These are phyloP conservation scores for Pogonophryne albipinna DNA, from an alignment of 2,797 vertebrate species.

Conservation along the genomic window DNA sequence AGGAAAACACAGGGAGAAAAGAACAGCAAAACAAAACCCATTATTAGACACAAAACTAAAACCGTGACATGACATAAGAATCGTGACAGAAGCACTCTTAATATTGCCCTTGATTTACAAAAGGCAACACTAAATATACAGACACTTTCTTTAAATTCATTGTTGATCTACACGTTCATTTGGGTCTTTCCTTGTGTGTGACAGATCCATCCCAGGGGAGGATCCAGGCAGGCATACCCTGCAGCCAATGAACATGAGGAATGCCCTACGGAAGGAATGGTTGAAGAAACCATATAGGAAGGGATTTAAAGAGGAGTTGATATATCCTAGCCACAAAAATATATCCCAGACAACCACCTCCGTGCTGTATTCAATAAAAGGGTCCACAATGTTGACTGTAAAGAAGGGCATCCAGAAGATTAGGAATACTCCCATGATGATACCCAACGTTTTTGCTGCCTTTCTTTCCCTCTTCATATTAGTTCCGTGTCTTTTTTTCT, in stretches of 20 bases:
- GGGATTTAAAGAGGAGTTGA: conserved; percentile 89
- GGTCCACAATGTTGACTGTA: conserved; percentile 86
- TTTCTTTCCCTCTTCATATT: conserved; percentile 84
- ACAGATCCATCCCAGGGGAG: conserved; percentile 82
- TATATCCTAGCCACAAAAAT: conserved; percentile 87
- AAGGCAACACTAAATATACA: not conserved
- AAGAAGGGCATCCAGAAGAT: conserved; percentile 89
- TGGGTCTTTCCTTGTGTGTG: conserved; percentile 78
- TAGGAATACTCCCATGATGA: conserved; percentile 88
- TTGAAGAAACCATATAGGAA: conserved; percentile 87
- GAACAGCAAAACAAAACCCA: too few relatives aligned
- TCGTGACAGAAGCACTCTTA: not conserved
- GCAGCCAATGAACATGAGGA: conserved; percentile 86
- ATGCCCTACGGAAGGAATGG: conserved; percentile 86
- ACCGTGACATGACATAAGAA: too few relatives aligned
- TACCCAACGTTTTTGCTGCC: conserved; percentile 87
- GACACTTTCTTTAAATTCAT: conserved; percentile 27
- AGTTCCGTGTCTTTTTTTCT: conserved; percentile 82
- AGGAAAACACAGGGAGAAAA: too few relatives aligned
- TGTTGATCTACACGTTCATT: conserved; percentile 66
- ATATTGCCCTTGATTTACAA: conserved; percentile 7
- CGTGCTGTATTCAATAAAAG: conserved; percentile 84
- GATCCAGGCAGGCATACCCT: conserved; percentile 81
- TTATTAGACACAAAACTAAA: too few relatives aligned
- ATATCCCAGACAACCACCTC: conserved; percentile 83